Evolutionary conservation across 2,888 invertebrate species (phyloP).

Genomic region (Drosophila borborema): DNA sequence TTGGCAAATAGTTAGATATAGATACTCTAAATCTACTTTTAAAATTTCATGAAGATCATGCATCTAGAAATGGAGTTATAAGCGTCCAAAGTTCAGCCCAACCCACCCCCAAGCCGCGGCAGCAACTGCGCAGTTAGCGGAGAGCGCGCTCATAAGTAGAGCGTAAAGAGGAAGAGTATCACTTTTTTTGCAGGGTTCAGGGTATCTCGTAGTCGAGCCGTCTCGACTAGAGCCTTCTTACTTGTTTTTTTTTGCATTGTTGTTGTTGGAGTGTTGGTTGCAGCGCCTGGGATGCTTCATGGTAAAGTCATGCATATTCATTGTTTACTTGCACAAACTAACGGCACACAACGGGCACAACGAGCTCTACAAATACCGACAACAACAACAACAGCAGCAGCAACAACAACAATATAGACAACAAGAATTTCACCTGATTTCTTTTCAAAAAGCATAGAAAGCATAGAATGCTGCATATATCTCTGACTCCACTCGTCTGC

Average conservation of each 20-base stretch:
- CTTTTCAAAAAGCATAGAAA: slow-evolving; percentile 31
- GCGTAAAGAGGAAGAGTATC: too few species aligned
- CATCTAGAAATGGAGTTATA: too few species aligned
- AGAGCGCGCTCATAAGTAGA: too few species aligned
- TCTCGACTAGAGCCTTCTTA: too few species aligned
- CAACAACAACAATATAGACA: slow-evolving; percentile 27
- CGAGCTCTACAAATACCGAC: slow-evolving; percentile 11
- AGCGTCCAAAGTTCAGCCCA: too few species aligned
- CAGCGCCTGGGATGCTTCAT: slow-evolving; percentile 58
- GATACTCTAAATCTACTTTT: too few species aligned
- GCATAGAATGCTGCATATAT: neutral
- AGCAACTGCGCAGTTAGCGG: too few species aligned
- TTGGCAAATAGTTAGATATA: too few species aligned
- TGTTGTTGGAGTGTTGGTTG: slow-evolving; percentile 38
- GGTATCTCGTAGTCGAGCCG: too few species aligned
- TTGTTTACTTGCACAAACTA: slow-evolving; percentile 73
- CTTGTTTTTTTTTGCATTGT: slow-evolving; percentile 29
- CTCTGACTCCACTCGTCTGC: neutral
- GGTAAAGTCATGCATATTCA: slow-evolving; percentile 79
- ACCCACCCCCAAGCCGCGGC: too few species aligned
- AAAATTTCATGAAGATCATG: too few species aligned
- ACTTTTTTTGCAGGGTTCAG: too few species aligned
- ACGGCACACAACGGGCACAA: slow-evolving; percentile 45
- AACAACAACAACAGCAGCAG: slow-evolving; percentile 10
- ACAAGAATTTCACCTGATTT: slow-evolving; percentile 71